Evolutionary conservation across 1,140 invertebrate genomes (phyloP), one percentile per base, ranked within the genome.

Genomic region (Temnothorax nylanderi): DNA sequence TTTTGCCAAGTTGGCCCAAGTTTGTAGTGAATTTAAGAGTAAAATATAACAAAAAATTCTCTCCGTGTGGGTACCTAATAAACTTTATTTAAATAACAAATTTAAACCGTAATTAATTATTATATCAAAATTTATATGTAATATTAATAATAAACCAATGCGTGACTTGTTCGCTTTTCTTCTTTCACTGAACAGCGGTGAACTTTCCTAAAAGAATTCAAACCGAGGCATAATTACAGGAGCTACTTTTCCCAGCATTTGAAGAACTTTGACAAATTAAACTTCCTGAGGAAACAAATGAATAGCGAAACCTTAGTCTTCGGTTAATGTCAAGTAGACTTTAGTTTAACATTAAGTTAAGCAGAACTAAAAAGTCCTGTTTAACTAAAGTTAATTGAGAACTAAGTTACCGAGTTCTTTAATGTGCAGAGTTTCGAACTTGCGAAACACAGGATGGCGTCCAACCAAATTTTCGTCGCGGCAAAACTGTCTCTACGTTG

Each of bases 371-470:
- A 75, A 75, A 75, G 72, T 60, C 54, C 54, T 75, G 37, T 58
- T 58, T 75, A 75, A 75, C 72, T 75, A 60, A 75, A 75, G 37
- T 75, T 44, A 60, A 75, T 60, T 74, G 34, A 16, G 56, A 72
- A 84, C 80, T 37, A 67, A 54, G 77, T 80, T 82, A 74, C 60
- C 26, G 51, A 58, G 69, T 84, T 84, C 80, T 58, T 74, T 75
- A 84, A 84, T 56, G 64, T 34, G 49, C 2, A 44, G 69, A 84
- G 80, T 75, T 84, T 32, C 21, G 32, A 49, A 84, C 69, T 84
- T 84, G 32, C 11, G 54, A 62, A 62, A 62, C 26, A 47, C 56
- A 37, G 26, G 5, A 60, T 60, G 69, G 32, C 26, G 41, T 62
- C 69, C 56, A 60, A 75, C 54, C 54, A 34, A 74, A 84, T 62